phyloP scores from a whole-genome alignment of 2,797 vertebrate species.

The Strix occidentalis region DNA sequence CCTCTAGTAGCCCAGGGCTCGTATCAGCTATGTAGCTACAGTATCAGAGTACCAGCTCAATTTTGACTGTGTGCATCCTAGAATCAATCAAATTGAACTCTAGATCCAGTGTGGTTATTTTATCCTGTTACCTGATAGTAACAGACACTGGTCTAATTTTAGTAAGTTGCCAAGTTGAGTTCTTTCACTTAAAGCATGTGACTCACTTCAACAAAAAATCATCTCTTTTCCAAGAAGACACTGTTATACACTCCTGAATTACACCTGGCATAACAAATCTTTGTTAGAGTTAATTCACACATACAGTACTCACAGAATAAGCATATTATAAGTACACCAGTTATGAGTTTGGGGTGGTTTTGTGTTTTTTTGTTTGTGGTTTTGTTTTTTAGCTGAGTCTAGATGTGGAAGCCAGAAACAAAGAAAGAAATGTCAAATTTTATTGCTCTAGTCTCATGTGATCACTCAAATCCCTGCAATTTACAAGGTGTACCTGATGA shows the following conservation, averaged over 20 bases:
- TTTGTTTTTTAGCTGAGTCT: neutral
- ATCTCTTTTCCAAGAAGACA: neutral
- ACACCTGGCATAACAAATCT: neutral
- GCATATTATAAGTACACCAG: neutral
- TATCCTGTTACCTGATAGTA: neutral
- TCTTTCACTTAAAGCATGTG: neutral
- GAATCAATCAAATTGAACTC: neutral
- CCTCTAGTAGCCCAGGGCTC: neutral
- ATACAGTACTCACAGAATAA: neutral
- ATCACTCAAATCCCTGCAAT: neutral
- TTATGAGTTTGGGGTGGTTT: neutral
- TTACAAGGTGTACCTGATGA: neutral
- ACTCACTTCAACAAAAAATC: neutral
- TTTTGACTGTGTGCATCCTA: neutral
- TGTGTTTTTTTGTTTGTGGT: neutral
- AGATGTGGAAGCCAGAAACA: neutral
- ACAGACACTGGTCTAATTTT: neutral
- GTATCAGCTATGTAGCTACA: neutral
- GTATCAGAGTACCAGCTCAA: neutral
- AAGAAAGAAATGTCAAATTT: neutral
- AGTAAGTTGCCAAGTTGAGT: neutral
- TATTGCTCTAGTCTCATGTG: neutral
- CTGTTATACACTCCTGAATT: neutral
- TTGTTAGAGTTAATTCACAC: neutral
- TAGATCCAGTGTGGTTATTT: neutral